phyloP scores from a whole-genome alignment of 1,140 invertebrate genomes.

The Macrocentrus cingulum region DNA sequence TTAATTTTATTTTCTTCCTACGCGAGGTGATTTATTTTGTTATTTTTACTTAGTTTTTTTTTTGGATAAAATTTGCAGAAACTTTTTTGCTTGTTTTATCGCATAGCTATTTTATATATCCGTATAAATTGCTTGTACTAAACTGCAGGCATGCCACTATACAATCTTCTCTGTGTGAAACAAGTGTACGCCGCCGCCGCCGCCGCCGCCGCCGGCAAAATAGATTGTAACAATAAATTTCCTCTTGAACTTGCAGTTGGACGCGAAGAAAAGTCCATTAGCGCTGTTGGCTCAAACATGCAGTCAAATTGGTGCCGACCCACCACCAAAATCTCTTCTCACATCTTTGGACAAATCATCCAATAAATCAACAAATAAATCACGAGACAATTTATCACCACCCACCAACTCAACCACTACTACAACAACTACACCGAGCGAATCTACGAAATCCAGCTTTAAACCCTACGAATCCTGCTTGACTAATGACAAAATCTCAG shows the following conservation, averaged over 20 bases:
- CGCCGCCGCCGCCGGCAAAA: neutral
- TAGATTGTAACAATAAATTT: conserved; percentile 24
- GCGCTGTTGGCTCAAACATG: conserved; percentile 92
- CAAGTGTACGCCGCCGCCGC: neutral
- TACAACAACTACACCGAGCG: conserved; percentile 47
- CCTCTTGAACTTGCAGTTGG: conserved; percentile 77
- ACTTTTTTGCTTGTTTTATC: too few species aligned
- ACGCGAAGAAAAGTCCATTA: conserved; percentile 93
- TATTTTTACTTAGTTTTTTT: too few species aligned
- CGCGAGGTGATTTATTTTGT: too few species aligned
- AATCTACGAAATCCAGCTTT: conserved; percentile 60
- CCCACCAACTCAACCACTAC: conserved; percentile 41
- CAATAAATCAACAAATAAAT: conserved; percentile 63
- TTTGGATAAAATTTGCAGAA: too few species aligned
- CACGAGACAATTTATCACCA: conserved; percentile 64
- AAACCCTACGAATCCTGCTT: conserved; percentile 72
- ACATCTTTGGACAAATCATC: conserved; percentile 61
- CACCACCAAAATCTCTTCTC: conserved; percentile 68
- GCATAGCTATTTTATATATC: too few species aligned
- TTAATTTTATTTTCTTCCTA: too few species aligned
- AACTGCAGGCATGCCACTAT: too few species aligned
- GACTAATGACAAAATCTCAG: conserved; percentile 46
- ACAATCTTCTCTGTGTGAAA: too few species aligned
- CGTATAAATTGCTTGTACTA: too few species aligned
- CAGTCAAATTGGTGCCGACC: conserved; percentile 91